A percentile compares a stretch with the other conserved stretches of the same genome.
phyloP scores from a whole-genome alignment of 2,888 invertebrate genomes.

The Acrocera orbiculus region DNA sequence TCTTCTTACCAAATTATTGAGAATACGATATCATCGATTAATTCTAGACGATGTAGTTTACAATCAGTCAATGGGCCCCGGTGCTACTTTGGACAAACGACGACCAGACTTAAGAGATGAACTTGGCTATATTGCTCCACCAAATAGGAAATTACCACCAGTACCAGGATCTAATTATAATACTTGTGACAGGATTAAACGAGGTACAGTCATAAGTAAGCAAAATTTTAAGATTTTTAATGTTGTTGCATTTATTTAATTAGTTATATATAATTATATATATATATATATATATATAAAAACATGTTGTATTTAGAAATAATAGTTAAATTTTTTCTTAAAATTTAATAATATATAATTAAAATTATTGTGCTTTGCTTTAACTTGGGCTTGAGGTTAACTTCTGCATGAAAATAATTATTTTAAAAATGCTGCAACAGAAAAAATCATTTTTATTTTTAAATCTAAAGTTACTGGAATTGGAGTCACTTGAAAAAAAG shows the following conservation, averaged over 20 bases:
- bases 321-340: no score
- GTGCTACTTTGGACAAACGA: constrained; percentile 63
- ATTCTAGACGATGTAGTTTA: constrained; percentile 75
- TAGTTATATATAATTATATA: background rate
- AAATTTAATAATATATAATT: no score
- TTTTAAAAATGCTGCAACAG: no score
- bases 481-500: no score
- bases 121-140: constrained; percentile 82
- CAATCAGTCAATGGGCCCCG: constrained; percentile 61
- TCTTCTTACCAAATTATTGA: constrained; percentile 29
- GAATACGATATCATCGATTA: constrained; percentile 31
- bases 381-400: no score
- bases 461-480: no score
- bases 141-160: constrained; percentile 79
- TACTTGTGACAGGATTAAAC: constrained; percentile 83
- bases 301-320: background rate
- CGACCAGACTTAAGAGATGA: constrained; percentile 73
- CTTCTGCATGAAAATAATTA: no score
- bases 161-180: constrained; percentile 88
- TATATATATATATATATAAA: background rate
- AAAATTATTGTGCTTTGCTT: no score
- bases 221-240: constrained; percentile 23
- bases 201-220: constrained; percentile 86
- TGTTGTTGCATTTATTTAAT: background rate
- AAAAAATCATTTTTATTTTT: no score